These are phyloP conservation scores for Montipora cactus DNA, from an alignment of 64 coral and sea anemone genomes.

Conservation along the genomic window DNA sequence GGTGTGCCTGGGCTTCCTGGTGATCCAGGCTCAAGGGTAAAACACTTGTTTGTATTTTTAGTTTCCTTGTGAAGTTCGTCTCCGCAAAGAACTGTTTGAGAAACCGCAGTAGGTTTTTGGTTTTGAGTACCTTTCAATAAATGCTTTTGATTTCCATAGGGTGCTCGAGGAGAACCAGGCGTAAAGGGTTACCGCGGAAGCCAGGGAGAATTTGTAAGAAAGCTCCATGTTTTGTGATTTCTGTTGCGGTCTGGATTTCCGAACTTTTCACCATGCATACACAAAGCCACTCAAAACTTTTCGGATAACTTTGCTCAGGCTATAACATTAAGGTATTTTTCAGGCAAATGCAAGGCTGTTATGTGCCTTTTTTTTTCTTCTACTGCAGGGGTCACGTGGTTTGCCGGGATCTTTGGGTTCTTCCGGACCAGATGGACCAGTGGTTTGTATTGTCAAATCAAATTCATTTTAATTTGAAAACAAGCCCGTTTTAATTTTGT, in stretches of 20 bases:
- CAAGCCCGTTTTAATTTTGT: not conserved
- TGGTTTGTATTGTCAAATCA: not conserved
- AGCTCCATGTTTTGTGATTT: not conserved
- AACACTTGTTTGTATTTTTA: not conserved
- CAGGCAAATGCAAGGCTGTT: not conserved
- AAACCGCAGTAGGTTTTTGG: not conserved
- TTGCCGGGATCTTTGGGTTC: not conserved
- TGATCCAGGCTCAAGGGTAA: conserved; percentile 16
- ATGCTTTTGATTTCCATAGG: not conserved
- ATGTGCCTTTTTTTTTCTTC: not conserved
- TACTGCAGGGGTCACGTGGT: not conserved
- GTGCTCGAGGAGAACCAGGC: not conserved
- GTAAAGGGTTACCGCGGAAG: conserved; percentile 6
- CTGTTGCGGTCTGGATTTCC: not conserved
- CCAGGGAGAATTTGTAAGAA: conserved; percentile 29
- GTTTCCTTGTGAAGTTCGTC: not conserved
- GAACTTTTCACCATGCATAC: too few species aligned
- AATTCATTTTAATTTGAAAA: too few species aligned
- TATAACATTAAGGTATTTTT: too few species aligned
- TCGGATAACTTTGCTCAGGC: too few species aligned
- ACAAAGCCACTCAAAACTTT: too few species aligned
- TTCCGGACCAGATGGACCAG: not conserved
- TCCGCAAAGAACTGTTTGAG: not conserved
- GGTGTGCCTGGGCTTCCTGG: not conserved
- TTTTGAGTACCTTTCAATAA: not conserved